A percentile compares a stretch with the other conserved stretches of the same genome.
These are phyloP conservation scores for Chinchilla lanigera DNA, from an alignment of 2,113 vertebrate species.

Conservation along the genomic window DNA sequence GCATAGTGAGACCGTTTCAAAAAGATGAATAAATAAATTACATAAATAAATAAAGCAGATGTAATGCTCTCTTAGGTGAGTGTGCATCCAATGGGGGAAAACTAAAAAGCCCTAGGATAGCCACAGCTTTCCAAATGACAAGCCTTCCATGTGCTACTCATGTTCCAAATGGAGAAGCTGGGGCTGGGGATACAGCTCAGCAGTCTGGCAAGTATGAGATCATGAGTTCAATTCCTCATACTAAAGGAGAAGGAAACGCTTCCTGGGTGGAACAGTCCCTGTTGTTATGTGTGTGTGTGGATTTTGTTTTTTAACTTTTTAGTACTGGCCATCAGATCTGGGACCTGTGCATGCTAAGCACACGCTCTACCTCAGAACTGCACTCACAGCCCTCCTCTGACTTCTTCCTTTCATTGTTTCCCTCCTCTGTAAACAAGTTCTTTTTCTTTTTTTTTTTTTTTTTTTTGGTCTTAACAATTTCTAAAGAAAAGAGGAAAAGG, in stretches of 20 bases:
- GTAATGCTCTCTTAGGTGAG: neutral
- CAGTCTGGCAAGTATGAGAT: too few relatives aligned
- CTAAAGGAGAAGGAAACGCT: neutral
- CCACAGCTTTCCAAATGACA: neutral
- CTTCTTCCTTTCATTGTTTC: neutral
- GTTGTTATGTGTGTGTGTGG: neutral
- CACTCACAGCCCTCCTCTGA: neutral
- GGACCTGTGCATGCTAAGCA: neutral
- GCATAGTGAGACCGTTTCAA: too few relatives aligned
- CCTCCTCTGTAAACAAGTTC: neutral
- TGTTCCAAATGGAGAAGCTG: neutral
- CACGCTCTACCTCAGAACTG: neutral
- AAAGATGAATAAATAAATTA: too few relatives aligned
- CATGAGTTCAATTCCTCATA: too few relatives aligned
- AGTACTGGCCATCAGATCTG: neutral
- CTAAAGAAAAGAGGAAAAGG: slow-evolving; percentile 11
- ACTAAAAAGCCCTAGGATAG: neutral
- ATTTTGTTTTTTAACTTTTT: neutral
- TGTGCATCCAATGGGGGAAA: neutral
- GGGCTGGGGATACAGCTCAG: too few relatives aligned
- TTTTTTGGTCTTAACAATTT: neutral
- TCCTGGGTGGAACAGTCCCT: neutral
- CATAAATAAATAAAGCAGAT: too few relatives aligned
- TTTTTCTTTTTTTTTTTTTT: too few relatives aligned
- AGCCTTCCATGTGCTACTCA: neutral